phyloP scores from a whole-genome alignment of 2,888 invertebrate species.

The Parthenolecanium corni region DNA sequence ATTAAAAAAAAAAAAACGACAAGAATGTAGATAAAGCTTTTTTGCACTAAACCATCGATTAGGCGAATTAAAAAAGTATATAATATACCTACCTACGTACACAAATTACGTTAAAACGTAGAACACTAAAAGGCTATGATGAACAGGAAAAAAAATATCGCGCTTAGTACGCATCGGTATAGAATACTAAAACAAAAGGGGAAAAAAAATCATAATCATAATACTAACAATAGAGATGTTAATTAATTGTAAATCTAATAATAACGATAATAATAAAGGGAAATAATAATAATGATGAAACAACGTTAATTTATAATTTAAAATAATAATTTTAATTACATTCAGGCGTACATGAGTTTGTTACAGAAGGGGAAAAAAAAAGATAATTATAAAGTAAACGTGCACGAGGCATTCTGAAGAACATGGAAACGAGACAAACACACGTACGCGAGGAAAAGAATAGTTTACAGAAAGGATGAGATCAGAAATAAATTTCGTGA shows the following conservation, averaged over 20 bases:
- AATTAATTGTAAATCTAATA: too few relatives aligned
- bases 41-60: neutral
- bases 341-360: neutral
- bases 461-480: slow-evolving; percentile 17
- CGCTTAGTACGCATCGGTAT: too few relatives aligned
- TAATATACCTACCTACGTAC: too few relatives aligned
- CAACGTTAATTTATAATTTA: too few relatives aligned
- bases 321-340: neutral
- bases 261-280: too few relatives aligned
- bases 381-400: neutral
- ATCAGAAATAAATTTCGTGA: slow-evolving; percentile 23
- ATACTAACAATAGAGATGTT: too few relatives aligned
- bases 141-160: too few relatives aligned
- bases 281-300: too few relatives aligned
- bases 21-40: neutral
- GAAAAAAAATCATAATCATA: too few relatives aligned
- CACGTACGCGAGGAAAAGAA: neutral
- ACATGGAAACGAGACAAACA: neutral
- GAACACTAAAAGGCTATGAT: slow-evolving; percentile 1
- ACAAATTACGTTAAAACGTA: neutral
- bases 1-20: too few relatives aligned
- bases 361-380: neutral
- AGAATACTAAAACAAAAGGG: too few relatives aligned
- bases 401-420: neutral
- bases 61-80: neutral